A percentile compares a stretch with the other conserved stretches of the same genome.
Evolutionary conservation across 2,797 vertebrate genomes (phyloP).

Genomic region (Pangasius macronema): DNA sequence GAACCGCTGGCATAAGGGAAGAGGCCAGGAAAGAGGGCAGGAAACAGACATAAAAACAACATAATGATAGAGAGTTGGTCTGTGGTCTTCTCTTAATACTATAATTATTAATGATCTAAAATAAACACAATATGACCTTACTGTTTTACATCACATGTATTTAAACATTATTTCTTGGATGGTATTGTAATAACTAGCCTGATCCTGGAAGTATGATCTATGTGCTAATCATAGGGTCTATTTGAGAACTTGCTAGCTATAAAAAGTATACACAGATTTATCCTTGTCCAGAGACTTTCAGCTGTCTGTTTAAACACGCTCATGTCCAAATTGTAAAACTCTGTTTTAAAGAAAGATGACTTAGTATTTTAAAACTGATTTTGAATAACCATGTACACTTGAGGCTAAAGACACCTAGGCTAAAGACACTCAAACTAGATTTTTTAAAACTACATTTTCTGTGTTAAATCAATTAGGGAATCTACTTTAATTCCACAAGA

Average conservation of each 20-base stretch:
- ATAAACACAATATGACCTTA: neutral
- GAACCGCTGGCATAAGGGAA: neutral
- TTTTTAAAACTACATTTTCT: no score
- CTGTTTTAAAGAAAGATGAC: neutral
- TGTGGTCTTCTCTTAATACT: neutral
- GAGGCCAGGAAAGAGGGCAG: neutral
- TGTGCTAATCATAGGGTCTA: slow-evolving; percentile 1
- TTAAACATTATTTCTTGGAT: neutral
- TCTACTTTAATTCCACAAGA: neutral
- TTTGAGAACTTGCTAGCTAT: slow-evolving; percentile 1
- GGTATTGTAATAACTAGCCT: neutral
- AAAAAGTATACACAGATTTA: slow-evolving; percentile 15
- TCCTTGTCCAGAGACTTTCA: neutral
- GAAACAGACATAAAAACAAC: neutral
- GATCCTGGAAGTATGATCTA: neutral
- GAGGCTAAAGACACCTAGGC: neutral
- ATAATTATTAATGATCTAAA: neutral
- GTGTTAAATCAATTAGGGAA: no score
- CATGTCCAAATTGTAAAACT: neutral
- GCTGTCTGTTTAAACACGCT: neutral
- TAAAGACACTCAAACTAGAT: neutral
- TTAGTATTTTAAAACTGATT: neutral
- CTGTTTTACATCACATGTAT: neutral
- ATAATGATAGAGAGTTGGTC: neutral
- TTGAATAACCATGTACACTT: neutral